Base-by-base conservation (phyloP, 2,113 vertebrate species). In the Macheiramphus alcinus region DNA sequence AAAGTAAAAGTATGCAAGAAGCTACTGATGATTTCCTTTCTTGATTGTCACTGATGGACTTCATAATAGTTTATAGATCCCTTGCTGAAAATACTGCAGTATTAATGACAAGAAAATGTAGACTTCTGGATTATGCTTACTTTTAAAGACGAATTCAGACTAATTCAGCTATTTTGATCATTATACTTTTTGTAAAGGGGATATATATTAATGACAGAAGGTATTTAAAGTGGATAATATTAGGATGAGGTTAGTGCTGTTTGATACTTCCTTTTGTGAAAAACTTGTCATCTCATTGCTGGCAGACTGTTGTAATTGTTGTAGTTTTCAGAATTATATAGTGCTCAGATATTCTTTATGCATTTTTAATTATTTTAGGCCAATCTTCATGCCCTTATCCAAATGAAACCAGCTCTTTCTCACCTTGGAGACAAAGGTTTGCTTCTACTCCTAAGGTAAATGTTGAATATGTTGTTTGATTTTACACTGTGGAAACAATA, bases 371-470 rank as follows among this genome's bases (percentile, higher is more conserved):
- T 75, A 27, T 89, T 98, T 81, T 97, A 99, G 99, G 99, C 99
- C 73, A 99, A 99, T 96, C 98, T 99, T 75, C 99, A 99, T 75
- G 99, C 99, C 79, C 98, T 99, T 74, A 99, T 99, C 97, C 99
- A 99, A 80, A 98, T 99, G 97, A 99, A 99, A 94, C 99, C 99
- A 88, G 99, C 99, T 86, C 98, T 99, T 92, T 99, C 99, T 93
- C 99, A 99, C 94, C 99, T 99, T 92, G 99, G 99, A 93, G 99
- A 99, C 97, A 99, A 99, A 93, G 99, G 99, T 80, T 98, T 99
- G 50, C 98, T 99, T 95, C 98, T 99, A 13, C 99, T 99, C 10
- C 97, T 99, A 81, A 99, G 99, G 99, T 99, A 97, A 97, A 94
- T 72, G 25, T 93, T 86, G 40, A 94, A 34, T 73, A 23, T 67